Evolutionary conservation across 2,797 vertebrate genomes (phyloP).

Genomic region (Oophaga sylvatica): DNA sequence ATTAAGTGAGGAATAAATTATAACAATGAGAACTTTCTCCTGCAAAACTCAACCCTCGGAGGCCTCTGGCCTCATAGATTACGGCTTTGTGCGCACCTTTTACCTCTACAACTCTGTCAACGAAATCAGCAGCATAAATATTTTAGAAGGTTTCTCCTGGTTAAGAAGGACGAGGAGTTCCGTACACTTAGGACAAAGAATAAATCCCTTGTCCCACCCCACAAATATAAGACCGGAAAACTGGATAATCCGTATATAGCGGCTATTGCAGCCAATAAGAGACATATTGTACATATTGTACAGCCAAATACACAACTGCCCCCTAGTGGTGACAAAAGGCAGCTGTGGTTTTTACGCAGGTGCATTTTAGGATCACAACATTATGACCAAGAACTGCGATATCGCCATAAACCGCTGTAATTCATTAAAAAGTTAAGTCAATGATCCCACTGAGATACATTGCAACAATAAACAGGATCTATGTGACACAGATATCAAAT

Average conservation of each 20-base stretch:
- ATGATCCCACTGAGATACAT: too few species aligned
- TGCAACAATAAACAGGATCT: too few species aligned
- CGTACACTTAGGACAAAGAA: neutral
- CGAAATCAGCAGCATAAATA: neutral
- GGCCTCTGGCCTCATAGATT: neutral
- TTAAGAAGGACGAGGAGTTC: neutral
- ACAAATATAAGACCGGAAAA: neutral
- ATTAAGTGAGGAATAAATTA: constrained; percentile 10
- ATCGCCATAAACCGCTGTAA: too few species aligned
- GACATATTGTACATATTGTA: neutral
- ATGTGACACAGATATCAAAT: too few species aligned
- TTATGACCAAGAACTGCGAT: too few species aligned
- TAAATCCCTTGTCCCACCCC: neutral
- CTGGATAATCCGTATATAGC: neutral
- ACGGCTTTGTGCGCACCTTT: neutral
- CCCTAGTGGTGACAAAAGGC: neutral
- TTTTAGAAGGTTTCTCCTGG: neutral
- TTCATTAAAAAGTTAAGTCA: too few species aligned
- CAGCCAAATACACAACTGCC: neutral
- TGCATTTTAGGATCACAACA: neutral
- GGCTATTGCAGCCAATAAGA: neutral
- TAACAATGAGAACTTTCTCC: neutral
- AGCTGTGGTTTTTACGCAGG: neutral
- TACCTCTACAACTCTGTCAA: neutral
- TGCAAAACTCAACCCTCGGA: neutral